Conservation (phyloP, 2,797 vertebrate species). For the Anas bahamensis region DNA sequence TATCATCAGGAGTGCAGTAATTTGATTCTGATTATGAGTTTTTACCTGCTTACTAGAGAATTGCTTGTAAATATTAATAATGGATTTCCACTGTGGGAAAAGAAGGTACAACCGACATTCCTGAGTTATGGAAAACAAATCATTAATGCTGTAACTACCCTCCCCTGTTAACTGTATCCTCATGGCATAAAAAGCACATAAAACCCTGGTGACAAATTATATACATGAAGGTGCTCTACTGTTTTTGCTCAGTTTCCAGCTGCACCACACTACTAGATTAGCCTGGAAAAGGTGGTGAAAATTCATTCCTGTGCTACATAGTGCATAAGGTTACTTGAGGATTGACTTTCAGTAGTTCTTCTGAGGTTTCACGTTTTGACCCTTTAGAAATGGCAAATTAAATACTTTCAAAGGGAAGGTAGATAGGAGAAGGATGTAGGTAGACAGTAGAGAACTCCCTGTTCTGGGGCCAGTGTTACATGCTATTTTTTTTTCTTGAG, state of each 20-base stretch:
- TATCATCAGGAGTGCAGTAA: conserved; percentile 27
- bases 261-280: not conserved
- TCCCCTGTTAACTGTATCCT: not conserved
- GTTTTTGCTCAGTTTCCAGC: not conserved
- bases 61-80: conserved; percentile 51
- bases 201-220: not conserved
- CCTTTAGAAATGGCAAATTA: not conserved
- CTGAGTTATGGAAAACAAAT: not conserved
- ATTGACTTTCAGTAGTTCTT: not conserved
- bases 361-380: not conserved
- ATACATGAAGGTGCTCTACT: not conserved
- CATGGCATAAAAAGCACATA: not conserved
- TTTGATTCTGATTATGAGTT: conserved; percentile 24
- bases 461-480: not conserved
- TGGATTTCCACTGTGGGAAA: not conserved
- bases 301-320: not conserved
- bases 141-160: not conserved
- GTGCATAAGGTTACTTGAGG: not conserved
- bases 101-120: not conserved
- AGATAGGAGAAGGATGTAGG: not conserved
- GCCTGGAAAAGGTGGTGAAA: not conserved
- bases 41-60: conserved; percentile 21
- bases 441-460: not conserved
- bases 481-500: not conserved
- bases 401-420: not conserved